A percentile compares a stretch with the other conserved stretches of the same genome.
Evolutionary conservation across 1,140 invertebrate species (phyloP).

Genomic region (Alviniconcha marisindica): DNA sequence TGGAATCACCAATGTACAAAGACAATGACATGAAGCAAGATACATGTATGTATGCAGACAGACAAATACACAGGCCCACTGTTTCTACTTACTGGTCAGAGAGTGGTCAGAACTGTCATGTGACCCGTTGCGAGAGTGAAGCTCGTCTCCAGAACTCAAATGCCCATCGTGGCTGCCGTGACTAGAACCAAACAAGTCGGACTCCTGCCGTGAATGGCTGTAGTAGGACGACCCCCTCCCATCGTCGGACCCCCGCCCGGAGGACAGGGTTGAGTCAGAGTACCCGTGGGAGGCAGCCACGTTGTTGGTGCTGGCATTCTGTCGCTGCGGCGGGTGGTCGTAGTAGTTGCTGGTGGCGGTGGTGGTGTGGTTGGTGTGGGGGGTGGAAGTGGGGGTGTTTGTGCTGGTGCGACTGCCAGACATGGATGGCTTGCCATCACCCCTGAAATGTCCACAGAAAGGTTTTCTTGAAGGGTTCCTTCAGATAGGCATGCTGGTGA

Average conservation of each 20-base stretch:
- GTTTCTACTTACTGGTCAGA: constrained; percentile 55
- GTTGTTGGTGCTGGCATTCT: background rate
- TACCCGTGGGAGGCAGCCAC: constrained; percentile 58
- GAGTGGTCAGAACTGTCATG: constrained; percentile 66
- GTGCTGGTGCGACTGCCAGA: constrained; percentile 42
- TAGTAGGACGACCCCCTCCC: constrained; percentile 49
- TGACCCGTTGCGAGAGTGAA: constrained; percentile 63
- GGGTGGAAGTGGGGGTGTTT: constrained; percentile 13
- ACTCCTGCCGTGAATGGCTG: constrained; percentile 47
- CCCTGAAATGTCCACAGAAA: constrained; percentile 31
- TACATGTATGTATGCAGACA: too few relatives aligned
- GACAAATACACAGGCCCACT: background rate
- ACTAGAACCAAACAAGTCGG: constrained; percentile 49
- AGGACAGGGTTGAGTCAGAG: constrained; percentile 63
- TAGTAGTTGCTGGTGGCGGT: constrained; percentile 17
- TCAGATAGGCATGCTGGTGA: too few relatives aligned
- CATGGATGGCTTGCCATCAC: constrained; percentile 36
- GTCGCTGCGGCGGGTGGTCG: constrained; percentile 15
- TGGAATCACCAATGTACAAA: too few relatives aligned
- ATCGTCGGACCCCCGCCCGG: constrained; percentile 57
- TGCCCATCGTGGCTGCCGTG: constrained; percentile 56
- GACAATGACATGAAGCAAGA: too few relatives aligned
- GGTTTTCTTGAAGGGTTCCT: too few relatives aligned
- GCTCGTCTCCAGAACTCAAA: constrained; percentile 61
- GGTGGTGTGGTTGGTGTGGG: constrained; percentile 15